Conservation (phyloP, 2,113 vertebrate genomes). For the Chionomys nivalis region DNA sequence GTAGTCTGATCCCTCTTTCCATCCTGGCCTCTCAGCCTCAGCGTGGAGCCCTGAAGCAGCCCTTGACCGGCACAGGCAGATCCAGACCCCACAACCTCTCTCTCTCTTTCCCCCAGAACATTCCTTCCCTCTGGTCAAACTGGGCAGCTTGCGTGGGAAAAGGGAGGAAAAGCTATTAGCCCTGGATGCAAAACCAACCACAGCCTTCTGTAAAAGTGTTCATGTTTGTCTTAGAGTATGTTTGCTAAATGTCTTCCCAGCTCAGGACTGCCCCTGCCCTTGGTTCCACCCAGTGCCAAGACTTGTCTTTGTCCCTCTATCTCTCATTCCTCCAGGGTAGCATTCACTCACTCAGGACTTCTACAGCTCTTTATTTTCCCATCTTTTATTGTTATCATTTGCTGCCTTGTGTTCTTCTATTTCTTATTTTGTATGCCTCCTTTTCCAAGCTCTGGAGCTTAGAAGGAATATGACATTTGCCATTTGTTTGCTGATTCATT, state of each 20-base stretch:
- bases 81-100: neutral
- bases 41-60: neutral
- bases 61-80: accelerated
- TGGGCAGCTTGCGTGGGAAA: constrained; percentile 49
- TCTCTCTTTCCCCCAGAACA: neutral
- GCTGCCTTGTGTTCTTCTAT: constrained; percentile 13
- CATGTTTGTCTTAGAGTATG: constrained; percentile 47
- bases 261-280: neutral
- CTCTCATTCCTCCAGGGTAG: neutral
- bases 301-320: neutral
- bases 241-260: constrained; percentile 68
- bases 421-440: neutral
- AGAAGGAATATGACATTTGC: neutral
- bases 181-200: constrained; percentile 75
- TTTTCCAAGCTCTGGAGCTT: neutral
- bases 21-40: neutral
- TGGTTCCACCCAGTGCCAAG: neutral
- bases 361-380: neutral
- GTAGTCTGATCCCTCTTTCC: neutral
- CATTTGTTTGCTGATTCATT: neutral
- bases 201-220: constrained; percentile 18
- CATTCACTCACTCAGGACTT: neutral
- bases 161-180: constrained; percentile 77
- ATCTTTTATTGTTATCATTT: neutral
- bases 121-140: constrained; percentile 49